Evolutionary conservation across 1,140 invertebrate species (phyloP), one percentile per base, ranked within the genome.

Genomic region (Conus ventricosus): DNA sequence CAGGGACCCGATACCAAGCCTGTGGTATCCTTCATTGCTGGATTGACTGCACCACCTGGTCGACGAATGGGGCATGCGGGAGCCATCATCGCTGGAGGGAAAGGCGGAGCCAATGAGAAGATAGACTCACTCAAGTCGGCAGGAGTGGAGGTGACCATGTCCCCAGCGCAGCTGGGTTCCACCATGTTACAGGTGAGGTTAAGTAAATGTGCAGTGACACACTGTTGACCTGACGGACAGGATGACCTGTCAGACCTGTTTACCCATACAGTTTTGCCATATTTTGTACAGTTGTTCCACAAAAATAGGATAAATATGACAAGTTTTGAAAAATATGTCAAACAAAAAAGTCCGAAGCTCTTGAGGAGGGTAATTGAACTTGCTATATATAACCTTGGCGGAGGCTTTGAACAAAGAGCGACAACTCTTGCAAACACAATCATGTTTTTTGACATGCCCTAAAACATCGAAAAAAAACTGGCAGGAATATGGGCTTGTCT

Each of bases 21-120:
- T 86, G 99, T 99, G n/a, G 99, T 99, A 20, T 99, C 99, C 10
- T 99, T 99, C 95, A 99, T 99, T 96, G 99, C 99, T 93, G 99
- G 99, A 83, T 95, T 99, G 67, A 99, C 99, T 17, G 99, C 99
- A 83, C 99, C 99, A 53, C 99, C 99, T 87, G 99, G 99, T 51
- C 96, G 99, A 92, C 96, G 99, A 94, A 99, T 99, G 99, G 99
- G 99, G 78, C 99, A 99, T 94, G 99, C 99, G 91, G 99, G 99
- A 92, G 99, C 99, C 91, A 99, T 99, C 92, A 99, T 99, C 95
- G 98, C 99, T 39, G 99, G 99, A 53, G 99, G 99, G 63, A 99
- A 99, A 96, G 99, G 99, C 90, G 98, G 98, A 88, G 99, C 99
- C 90, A 97, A 98, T 95, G 99, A 99, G 93, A 99, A 99, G 96